Evolutionary conservation across 1,140 invertebrate genomes (phyloP).

Genomic region (Triops longicaudatus): DNA sequence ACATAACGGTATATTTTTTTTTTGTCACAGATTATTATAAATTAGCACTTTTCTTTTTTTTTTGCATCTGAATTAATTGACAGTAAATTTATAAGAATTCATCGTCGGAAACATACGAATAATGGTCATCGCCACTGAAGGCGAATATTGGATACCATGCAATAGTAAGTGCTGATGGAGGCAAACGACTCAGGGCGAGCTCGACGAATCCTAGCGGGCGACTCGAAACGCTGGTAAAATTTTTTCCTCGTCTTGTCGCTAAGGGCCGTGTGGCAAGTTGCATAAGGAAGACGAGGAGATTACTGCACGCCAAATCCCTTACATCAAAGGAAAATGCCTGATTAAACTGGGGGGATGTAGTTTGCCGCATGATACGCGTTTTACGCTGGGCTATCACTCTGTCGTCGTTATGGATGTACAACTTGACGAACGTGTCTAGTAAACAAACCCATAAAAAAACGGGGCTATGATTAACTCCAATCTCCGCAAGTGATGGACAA

Average conservation of each 20-base stretch:
- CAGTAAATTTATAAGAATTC: neutral
- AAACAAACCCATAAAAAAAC: constrained; percentile 22
- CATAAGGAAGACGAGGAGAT: neutral
- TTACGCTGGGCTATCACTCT: constrained; percentile 83
- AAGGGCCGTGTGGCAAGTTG: neutral
- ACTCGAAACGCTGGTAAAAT: constrained; percentile 56
- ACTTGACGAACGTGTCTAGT: constrained; percentile 87
- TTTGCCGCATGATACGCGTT: constrained; percentile 68
- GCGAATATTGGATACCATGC: constrained; percentile 62
- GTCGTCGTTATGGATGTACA: constrained; percentile 67
- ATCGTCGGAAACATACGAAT: neutral
- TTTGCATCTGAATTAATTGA: neutral
- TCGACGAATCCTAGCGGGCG: constrained; percentile 76
- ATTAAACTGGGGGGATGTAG: constrained; percentile 69
- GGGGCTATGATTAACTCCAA: neutral
- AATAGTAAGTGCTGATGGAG: constrained; percentile 62
- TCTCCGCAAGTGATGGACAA: constrained; percentile 22
- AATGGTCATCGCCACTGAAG: neutral
- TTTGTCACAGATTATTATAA: neutral
- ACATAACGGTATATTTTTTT: neutral
- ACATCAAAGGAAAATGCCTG: constrained; percentile 79
- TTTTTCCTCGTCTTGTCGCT: neutral
- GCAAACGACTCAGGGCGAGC: constrained; percentile 67
- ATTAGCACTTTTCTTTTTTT: neutral
- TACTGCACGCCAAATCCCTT: constrained; percentile 48